Base-by-base conservation (phyloP, 2,113 vertebrate genomes). In the Callionymus lyra region DNA sequence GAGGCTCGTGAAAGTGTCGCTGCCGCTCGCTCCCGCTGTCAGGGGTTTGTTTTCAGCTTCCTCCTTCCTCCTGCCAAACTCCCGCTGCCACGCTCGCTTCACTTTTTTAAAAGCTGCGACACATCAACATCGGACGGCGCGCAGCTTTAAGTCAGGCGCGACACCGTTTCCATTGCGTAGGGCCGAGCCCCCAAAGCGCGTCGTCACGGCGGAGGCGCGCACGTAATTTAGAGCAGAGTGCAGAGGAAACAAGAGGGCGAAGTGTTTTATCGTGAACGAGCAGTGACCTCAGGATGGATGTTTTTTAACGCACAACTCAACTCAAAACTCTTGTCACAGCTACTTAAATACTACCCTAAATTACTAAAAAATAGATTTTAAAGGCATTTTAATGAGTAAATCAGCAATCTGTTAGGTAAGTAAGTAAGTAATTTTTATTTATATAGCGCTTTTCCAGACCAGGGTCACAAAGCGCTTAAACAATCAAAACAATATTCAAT, bases 101-200 rank as follows among this genome's bases (percentile, higher is more conserved):
- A 85, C 69, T 84, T 83, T 84, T 27, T 79, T 73, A 59, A 84
- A 84, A 86, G 82, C 81, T 85, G 84, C 84, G 84, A 85, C 84
- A 85, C 82, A 85, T 79, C 80, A 75, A 79, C 78, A 79, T 68
- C 54, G 79, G 59, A 69, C 65, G 48, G 53, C 75, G 76, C 76
- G 75, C 47, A 31, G 65, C 76, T 78, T 72, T 70, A 57, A 70
- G 39, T 27, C 64, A 50, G 44, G 74, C 77, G 79, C 75, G 76
- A 63, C 60, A 68, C 66, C 75, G 31, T 56, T 71, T 56, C 64
- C 50, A 48, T 69, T 72, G 60, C 75, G 68, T 74, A 72, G 69
- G 40, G 53, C 66, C 75, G 63, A 74, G 74, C 64, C 72, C 71
- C 76, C 71, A 75, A 38, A 62, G 21, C 44, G 54, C 70, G 70